Evolutionary conservation across 2,113 vertebrate genomes (phyloP).

Genomic region (Strigops habroptila): DNA sequence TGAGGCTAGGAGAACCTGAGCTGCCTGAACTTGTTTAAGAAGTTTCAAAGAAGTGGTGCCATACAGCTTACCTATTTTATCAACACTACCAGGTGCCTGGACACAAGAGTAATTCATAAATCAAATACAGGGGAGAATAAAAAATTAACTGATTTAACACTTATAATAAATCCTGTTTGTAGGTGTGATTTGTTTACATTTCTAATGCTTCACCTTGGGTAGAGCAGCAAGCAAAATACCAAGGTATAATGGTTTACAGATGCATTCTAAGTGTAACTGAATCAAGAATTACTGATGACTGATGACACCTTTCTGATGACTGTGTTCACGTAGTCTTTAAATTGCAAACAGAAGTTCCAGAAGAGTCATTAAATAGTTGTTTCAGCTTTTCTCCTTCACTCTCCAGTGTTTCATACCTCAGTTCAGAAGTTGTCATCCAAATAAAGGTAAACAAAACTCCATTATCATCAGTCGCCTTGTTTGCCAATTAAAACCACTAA

Average conservation of each 20-base stretch:
- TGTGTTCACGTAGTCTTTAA: background rate
- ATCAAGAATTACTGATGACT: background rate
- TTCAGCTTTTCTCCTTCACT: background rate
- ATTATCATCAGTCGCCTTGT: background rate
- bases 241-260: background rate
- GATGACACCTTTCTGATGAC: background rate
- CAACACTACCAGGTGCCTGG: background rate
- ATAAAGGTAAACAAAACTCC: background rate
- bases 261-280: background rate
- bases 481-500: background rate
- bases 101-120: background rate
- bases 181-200: background rate
- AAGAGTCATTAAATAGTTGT: background rate
- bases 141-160: background rate
- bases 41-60: conserved; percentile 7
- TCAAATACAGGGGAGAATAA: background rate
- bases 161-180: background rate
- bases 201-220: background rate
- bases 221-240: background rate
- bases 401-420: background rate
- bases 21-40: conserved; percentile 7
- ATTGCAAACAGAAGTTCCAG: background rate
- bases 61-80: background rate
- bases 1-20: background rate
- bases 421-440: background rate